Percentiles rank a stretch among this genome's conserved stretches.
phyloP scores from a whole-genome alignment of 2,113 vertebrate genomes.

The Scophthalmus maximus region DNA sequence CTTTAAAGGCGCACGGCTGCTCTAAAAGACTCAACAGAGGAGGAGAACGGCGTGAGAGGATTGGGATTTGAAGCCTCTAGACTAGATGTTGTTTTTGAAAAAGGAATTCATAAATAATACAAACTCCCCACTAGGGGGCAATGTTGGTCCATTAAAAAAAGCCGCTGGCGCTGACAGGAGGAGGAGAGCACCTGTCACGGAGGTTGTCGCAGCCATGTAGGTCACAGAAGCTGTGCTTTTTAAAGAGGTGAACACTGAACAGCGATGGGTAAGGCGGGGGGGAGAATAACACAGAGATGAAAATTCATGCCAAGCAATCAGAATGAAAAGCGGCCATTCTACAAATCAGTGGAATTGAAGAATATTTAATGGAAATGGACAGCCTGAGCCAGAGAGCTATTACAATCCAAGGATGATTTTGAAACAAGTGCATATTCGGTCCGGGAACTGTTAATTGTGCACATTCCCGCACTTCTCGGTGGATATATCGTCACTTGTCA shows the following conservation, averaged over 20 bases:
- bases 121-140: constrained; percentile 71
- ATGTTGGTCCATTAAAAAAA: constrained; percentile 69
- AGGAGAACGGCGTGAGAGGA: constrained; percentile 34
- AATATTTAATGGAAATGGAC: constrained; percentile 57
- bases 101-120: neutral
- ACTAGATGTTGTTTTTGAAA: neutral
- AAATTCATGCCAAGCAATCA: constrained; percentile 65
- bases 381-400: constrained; percentile 40
- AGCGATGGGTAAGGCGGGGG: constrained; percentile 13
- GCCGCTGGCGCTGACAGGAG: neutral
- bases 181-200: constrained; percentile 48
- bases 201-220: constrained; percentile 55
- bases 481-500: constrained; percentile 60
- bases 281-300: constrained; percentile 61
- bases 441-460: constrained; percentile 61
- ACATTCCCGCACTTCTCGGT: constrained; percentile 50
- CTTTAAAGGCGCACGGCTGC: constrained; percentile 26
- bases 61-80: constrained; percentile 35
- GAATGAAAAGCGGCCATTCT: constrained; percentile 62
- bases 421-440: constrained; percentile 63
- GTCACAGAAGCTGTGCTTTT: constrained; percentile 46
- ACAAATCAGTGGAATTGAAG: constrained; percentile 66
- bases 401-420: constrained; percentile 59
- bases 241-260: constrained; percentile 57
- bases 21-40: constrained; percentile 39